A percentile compares a stretch with the other conserved stretches of the same genome.
Conservation (phyloP, 2,888 invertebrate species). For the Terebella lapidaria region DNA sequence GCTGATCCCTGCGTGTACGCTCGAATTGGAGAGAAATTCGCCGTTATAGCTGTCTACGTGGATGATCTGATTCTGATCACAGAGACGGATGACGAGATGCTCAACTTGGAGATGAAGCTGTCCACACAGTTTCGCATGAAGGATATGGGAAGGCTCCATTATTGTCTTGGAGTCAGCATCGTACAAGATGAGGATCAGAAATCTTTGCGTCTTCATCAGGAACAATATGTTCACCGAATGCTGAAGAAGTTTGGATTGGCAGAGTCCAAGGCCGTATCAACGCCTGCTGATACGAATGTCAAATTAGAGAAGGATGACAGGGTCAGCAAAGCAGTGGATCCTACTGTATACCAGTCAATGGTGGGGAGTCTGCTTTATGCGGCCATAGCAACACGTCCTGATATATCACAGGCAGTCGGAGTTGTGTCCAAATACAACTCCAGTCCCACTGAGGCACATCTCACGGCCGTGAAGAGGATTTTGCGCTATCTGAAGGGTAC, state of each 20-base stretch:
- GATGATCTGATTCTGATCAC: constrained; percentile 14
- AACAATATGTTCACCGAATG: no score
- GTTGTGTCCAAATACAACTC: constrained; percentile 12
- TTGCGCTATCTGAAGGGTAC: neutral
- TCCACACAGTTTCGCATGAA: constrained; percentile 19
- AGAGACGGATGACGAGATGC: constrained; percentile 7
- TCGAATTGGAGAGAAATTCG: neutral
- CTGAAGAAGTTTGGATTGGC: no score
- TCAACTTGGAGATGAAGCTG: constrained; percentile 1
- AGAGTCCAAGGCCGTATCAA: no score
- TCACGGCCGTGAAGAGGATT: constrained; percentile 21
- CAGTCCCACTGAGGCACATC: constrained; percentile 23
- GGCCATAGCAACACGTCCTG: constrained; percentile 21
- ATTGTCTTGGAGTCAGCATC: constrained; percentile 14
- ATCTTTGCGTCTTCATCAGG: no score
- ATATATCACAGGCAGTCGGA: constrained; percentile 22
- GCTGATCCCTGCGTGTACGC: constrained; percentile 18
- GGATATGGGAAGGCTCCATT: constrained; percentile 15
- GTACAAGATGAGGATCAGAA: constrained; percentile 21
- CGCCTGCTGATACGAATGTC: no score
- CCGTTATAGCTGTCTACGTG: constrained; percentile 20
- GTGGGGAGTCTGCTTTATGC: constrained; percentile 23
- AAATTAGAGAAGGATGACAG: no score
- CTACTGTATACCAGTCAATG: no score
- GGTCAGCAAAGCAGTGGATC: no score